Evolutionary conservation across 2,888 invertebrate genomes (phyloP).

Genomic region (Cephonodes hylas): DNA sequence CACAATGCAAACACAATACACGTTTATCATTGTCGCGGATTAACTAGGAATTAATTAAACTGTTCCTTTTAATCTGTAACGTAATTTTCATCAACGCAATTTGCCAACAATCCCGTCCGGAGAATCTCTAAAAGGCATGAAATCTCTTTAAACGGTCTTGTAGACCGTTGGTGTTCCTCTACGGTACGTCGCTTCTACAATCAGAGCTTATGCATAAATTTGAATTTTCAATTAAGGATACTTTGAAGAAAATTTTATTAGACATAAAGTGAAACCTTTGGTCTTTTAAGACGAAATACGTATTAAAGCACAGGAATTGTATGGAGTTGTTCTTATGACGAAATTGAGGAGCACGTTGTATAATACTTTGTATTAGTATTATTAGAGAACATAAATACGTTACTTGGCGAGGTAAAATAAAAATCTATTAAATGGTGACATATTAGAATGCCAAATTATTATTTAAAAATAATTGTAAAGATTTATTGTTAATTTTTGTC

Average conservation of each 20-base stretch:
- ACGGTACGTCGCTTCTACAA: slow-evolving; percentile 60
- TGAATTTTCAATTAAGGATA: slow-evolving; percentile 80
- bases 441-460: no score
- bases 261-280: slow-evolving; percentile 79
- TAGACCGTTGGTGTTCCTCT: slow-evolving; percentile 47
- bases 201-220: slow-evolving; percentile 82
- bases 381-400: no score
- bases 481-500: no score
- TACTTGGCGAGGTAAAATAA: no score
- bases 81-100: slow-evolving; percentile 69
- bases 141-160: slow-evolving; percentile 58
- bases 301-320: slow-evolving; percentile 48
- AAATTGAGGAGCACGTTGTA: no score
- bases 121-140: slow-evolving; percentile 48
- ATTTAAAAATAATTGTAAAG: no score
- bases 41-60: slow-evolving; percentile 52
- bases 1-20: slow-evolving; percentile 13
- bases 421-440: no score
- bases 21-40: slow-evolving; percentile 35
- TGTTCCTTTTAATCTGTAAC: slow-evolving; percentile 55
- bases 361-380: no score
- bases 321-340: slow-evolving; percentile 31
- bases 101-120: slow-evolving; percentile 54
- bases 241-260: slow-evolving; percentile 80
- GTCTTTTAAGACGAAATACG: slow-evolving; percentile 73